Evolutionary conservation across 2,113 vertebrate genomes (phyloP).

Genomic region (Dendropsophus ebraccatus): DNA sequence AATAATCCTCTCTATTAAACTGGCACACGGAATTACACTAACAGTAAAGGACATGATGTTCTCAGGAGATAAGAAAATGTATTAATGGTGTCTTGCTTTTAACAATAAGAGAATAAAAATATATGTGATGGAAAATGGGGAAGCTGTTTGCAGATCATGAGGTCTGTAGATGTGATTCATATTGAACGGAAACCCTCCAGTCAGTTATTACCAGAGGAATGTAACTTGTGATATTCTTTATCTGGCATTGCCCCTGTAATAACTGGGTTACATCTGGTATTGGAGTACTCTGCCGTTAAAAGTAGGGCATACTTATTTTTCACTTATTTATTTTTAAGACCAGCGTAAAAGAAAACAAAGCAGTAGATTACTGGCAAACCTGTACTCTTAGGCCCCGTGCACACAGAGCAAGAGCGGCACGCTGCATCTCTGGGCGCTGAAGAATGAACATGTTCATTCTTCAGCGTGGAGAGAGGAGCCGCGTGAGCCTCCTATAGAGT

Average conservation of each 20-base stretch:
- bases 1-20: conserved; percentile 49
- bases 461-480: too few species aligned
- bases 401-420: too few species aligned
- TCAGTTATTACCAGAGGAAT: too few species aligned
- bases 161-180: not conserved
- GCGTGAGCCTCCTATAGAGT: too few species aligned
- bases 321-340: not conserved
- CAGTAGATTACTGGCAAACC: not conserved
- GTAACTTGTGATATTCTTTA: not conserved
- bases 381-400: too few species aligned
- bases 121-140: not conserved
- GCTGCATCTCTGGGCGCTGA: too few species aligned
- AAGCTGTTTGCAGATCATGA: not conserved
- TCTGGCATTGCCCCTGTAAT: not conserved
- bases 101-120: not conserved
- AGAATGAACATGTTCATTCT: too few species aligned
- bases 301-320: not conserved
- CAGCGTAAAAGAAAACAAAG: not conserved
- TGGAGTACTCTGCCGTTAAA: not conserved
- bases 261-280: not conserved
- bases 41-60: conserved; percentile 42
- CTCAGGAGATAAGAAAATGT: conserved; percentile 22
- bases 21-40: conserved; percentile 40
- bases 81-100: conserved; percentile 19
- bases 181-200: not conserved